Evolutionary conservation across 2,888 invertebrate genomes (phyloP).

Genomic region (Micoletzkya japonica): DNA sequence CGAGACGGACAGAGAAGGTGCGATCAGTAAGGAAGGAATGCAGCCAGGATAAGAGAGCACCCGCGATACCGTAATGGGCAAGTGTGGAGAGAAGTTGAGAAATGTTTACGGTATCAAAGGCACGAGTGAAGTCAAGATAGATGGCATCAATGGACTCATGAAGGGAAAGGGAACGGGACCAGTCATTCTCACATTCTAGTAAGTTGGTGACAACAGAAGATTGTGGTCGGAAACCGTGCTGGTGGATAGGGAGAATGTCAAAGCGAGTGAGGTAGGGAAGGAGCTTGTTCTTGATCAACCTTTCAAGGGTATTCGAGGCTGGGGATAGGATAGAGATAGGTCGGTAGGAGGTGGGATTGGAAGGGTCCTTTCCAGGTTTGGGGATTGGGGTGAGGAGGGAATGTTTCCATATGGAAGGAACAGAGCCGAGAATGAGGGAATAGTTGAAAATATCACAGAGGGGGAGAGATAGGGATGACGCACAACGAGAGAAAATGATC

Average conservation of each 20-base stretch:
- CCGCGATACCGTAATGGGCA: neutral
- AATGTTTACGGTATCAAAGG: neutral
- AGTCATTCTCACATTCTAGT: neutral
- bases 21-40: neutral
- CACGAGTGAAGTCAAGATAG: neutral
- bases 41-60: neutral
- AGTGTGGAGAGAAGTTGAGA: neutral
- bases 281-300: neutral
- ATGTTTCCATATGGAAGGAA: neutral
- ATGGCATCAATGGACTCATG: neutral
- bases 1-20: neutral
- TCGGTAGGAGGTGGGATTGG: neutral
- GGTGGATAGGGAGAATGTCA: neutral
- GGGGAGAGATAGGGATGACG: neutral
- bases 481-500: neutral
- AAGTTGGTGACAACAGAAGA: slow-evolving; percentile 4
- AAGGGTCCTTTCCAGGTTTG: neutral
- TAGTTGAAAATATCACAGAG: neutral
- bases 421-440: neutral
- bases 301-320: neutral
- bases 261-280: neutral
- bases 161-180: neutral
- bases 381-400: no score
- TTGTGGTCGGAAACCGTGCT: neutral
- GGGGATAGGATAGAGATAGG: neutral